Conservation (phyloP, 1,140 invertebrate species). For the Plutomurus gul region DNA sequence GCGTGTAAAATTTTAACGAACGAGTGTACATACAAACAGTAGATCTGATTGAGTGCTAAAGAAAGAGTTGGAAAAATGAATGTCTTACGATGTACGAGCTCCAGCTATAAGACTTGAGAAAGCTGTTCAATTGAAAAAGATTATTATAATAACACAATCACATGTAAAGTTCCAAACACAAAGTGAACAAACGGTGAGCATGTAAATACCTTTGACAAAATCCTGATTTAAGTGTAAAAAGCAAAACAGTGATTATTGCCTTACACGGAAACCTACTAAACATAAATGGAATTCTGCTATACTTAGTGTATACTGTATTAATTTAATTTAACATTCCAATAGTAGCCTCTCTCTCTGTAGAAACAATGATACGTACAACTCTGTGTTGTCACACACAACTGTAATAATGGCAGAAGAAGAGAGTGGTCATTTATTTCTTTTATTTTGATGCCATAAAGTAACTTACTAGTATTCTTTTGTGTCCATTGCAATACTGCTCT, state of each 20-base stretch:
- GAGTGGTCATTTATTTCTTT: neutral
- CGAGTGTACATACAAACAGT: too few species aligned
- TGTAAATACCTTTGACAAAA: neutral
- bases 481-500: neutral
- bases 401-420: too few species aligned
- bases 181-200: neutral
- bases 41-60: neutral
- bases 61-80: neutral
- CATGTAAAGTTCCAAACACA: neutral
- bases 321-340: neutral
- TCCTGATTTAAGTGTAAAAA: neutral
- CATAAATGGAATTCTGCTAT: neutral
- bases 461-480: slow-evolving; percentile 19
- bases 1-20: neutral
- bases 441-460: slow-evolving; percentile 24
- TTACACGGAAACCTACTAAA: slow-evolving; percentile 9
- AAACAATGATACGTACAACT: too few species aligned
- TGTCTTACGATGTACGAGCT: neutral
- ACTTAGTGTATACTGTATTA: too few species aligned
- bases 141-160: neutral
- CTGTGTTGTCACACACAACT: too few species aligned
- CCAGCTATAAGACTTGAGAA: too few species aligned
- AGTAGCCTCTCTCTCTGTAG: too few species aligned
- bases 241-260: slow-evolving; percentile 28
- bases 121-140: neutral